These are phyloP conservation scores for Agapornis canus DNA, from an alignment of 2,797 vertebrate species.

Conservation along the genomic window DNA sequence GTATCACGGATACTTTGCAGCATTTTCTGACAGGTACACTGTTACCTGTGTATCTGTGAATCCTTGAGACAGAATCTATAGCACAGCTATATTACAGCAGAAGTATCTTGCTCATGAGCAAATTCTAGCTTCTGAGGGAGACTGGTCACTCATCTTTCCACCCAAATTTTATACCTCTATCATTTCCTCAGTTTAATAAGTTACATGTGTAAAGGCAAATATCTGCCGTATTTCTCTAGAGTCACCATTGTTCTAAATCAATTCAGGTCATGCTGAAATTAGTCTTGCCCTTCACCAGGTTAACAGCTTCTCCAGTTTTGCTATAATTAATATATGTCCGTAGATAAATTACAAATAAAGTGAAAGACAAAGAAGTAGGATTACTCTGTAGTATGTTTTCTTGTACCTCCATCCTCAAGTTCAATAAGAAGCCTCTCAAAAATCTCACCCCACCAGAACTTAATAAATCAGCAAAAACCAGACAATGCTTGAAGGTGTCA, in stretches of 20 bases:
- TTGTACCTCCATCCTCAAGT: not conserved
- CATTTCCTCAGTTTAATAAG: not conserved
- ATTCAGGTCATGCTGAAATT: constrained; percentile 64
- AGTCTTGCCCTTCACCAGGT: constrained; percentile 60
- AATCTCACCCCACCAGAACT: not conserved
- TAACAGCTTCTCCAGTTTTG: constrained; percentile 24
- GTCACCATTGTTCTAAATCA: constrained; percentile 53
- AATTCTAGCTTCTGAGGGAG: not conserved
- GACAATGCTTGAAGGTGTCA: not conserved
- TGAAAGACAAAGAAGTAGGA: constrained; percentile 32
- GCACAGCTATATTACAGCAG: not conserved
- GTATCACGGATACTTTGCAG: not conserved
- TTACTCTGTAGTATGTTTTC: not conserved
- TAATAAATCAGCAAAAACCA: not conserved
- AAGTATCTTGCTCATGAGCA: not conserved
- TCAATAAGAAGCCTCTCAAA: not conserved
- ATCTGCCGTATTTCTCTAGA: constrained; percentile 54
- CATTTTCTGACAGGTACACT: not conserved
- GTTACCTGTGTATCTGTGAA: not conserved
- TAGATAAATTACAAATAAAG: constrained; percentile 44
- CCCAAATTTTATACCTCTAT: not conserved
- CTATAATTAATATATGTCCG: constrained; percentile 36
- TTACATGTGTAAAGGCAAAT: constrained; percentile 28
- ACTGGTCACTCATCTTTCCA: not conserved
- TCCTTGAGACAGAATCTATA: not conserved